Evolutionary conservation across 2,797 vertebrate species (phyloP), one percentile per base, ranked within the genome.

Genomic region (Atherinosoma microstoma): DNA sequence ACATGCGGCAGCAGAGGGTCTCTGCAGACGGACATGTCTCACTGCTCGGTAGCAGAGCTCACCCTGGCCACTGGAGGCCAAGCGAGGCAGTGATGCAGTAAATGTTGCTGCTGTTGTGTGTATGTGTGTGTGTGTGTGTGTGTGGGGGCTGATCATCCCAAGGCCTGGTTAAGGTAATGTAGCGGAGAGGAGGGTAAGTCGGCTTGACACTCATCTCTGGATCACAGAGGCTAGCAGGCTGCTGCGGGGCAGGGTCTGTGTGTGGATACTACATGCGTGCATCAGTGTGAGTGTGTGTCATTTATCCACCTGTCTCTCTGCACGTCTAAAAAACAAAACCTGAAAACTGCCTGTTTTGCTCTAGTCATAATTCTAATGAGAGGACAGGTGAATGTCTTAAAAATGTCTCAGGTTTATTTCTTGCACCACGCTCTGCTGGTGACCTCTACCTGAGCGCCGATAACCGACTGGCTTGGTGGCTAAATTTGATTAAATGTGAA

Each of bases 151-250:
- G 87, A 93, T 92, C 85, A 91, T 90, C 91, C 90, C 82, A 72
- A 78, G 90, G 93, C 88, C 88, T 82, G 80, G 89, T 87, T 91
- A 87, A 91, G 84, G 89, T 92, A 92, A 90, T 91, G 89, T 89
- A 89, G 89, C 82, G 64, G 59, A 91, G 86, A 91, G 74, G 79
- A 90, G 88, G 85, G 85, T 92, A 92, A 93, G 85, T 87, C 73
- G 64, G 73, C 67, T 80, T 90, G 91, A 91, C 91, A 91, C 88
- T 66, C 71, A 86, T 63, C 80, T 75, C 85, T 90, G 86, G 87
- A 93, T 88, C 88, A 87, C 83, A 85, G 80, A 89, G 81, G 84
- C 86, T 83, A 85, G 87, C 77, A 75, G 78, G 65, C 64, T 2
- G 83, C 85, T 58, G 36, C 74, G 0, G 87, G 88, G 67, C 74